These are phyloP conservation scores for Strix uralensis DNA, from an alignment of 2,113 vertebrate species.

Conservation along the genomic window DNA sequence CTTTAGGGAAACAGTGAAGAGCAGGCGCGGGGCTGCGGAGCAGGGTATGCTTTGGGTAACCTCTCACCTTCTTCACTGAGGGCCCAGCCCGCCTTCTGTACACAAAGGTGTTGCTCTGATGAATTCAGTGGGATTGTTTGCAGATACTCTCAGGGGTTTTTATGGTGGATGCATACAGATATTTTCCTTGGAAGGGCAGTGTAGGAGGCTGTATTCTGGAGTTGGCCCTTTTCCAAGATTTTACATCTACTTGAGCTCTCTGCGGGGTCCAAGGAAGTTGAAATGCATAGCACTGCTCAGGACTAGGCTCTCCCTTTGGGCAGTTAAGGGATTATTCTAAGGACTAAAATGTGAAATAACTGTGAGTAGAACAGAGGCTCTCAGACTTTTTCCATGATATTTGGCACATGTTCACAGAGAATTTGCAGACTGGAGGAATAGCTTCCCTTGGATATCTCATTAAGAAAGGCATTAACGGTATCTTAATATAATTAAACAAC, in stretches of 20 bases:
- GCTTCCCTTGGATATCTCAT: not conserved
- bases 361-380: not conserved
- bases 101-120: not conserved
- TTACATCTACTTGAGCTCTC: not conserved
- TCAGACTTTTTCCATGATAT: not conserved
- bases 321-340: not conserved
- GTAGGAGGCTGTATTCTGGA: not conserved
- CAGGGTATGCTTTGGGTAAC: not conserved
- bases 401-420: not conserved
- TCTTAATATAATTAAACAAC: not conserved
- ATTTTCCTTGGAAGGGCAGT: not conserved
- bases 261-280: not conserved
- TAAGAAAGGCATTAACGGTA: not conserved
- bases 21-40: accelerated
- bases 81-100: not conserved
- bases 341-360: not conserved
- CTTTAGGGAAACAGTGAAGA: not conserved
- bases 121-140: not conserved
- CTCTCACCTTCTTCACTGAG: not conserved
- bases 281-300: not conserved
- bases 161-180: not conserved
- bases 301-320: not conserved
- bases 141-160: not conserved
- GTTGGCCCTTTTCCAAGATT: not conserved
- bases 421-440: not conserved